phyloP scores from a whole-genome alignment of 2,888 invertebrate genomes.

The Melanotus villosus region DNA sequence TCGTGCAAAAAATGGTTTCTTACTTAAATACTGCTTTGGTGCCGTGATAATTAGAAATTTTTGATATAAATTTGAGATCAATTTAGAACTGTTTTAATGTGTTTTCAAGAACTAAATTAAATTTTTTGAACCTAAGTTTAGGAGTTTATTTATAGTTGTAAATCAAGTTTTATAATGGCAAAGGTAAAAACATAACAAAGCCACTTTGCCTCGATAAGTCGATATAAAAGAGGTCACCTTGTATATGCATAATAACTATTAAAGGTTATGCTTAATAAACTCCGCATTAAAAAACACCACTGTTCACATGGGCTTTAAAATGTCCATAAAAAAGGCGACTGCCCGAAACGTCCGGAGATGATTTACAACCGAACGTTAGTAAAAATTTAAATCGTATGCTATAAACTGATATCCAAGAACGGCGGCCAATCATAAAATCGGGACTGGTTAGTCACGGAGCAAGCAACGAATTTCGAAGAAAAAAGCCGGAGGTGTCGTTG shows the following conservation, averaged over 20 bases:
- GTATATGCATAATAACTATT: not conserved
- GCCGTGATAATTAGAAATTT: too few species aligned
- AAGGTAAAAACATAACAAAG: too few species aligned
- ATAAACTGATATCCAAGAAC: constrained; percentile 63
- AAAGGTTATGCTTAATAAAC: constrained; percentile 1
- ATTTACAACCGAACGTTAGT: constrained; percentile 63
- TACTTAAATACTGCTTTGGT: too few species aligned
- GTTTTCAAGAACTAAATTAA: too few species aligned
- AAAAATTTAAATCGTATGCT: constrained; percentile 66
- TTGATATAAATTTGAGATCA: too few species aligned
- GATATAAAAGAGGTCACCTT: too few species aligned
- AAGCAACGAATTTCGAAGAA: not conserved
- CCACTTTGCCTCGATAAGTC: too few species aligned
- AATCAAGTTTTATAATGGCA: too few species aligned
- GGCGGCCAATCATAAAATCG: constrained; percentile 47
- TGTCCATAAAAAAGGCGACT: constrained; percentile 44
- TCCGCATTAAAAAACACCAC: constrained; percentile 1
- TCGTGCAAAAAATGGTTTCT: too few species aligned
- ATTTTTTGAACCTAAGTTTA: too few species aligned
- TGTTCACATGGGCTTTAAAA: constrained; percentile 23
- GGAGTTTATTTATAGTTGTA: too few species aligned
- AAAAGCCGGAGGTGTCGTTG: constrained; percentile 8
- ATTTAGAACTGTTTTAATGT: too few species aligned
- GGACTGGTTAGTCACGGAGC: constrained; percentile 33
- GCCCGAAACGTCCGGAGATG: constrained; percentile 55